Percentiles rank a stretch among this genome's conserved stretches.
These are phyloP conservation scores for Percopsis omiscomaycus DNA, from an alignment of 2,797 vertebrate genomes.

Conservation along the genomic window DNA sequence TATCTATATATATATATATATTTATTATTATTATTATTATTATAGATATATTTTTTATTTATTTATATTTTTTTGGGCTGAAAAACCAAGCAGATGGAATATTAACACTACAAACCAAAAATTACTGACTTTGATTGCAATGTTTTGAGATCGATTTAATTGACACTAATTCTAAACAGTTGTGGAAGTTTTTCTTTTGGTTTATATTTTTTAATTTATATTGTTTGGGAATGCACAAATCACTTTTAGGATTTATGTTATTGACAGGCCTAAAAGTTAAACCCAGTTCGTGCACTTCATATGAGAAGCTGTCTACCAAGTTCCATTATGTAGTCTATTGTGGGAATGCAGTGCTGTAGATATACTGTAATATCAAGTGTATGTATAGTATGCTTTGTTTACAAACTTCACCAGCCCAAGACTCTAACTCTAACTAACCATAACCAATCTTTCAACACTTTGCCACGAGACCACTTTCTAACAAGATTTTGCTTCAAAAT, in stretches of 20 bases:
- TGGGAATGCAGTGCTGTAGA: constrained; percentile 25
- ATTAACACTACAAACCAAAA: constrained; percentile 46
- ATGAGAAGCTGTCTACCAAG: constrained; percentile 8
- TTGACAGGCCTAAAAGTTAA: constrained; percentile 2
- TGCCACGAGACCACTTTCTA: constrained; percentile 2
- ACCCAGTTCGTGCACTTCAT: constrained; percentile 36
- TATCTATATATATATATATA: too few species aligned
- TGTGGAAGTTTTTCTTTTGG: constrained; percentile 21
- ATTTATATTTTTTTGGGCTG: neutral
- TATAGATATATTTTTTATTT: neutral
- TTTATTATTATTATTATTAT: too few species aligned
- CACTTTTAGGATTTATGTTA: constrained; percentile 45
- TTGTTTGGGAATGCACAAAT: constrained; percentile 50
- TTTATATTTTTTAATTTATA: constrained; percentile 24
- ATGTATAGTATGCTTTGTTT: constrained; percentile 31
- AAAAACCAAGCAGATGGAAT: neutral
- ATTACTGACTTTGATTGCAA: constrained; percentile 43
- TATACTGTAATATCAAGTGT: constrained; percentile 7
- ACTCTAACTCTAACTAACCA: constrained; percentile 1
- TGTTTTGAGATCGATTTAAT: constrained; percentile 1
- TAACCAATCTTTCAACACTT: neutral
- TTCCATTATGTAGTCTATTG: constrained; percentile 21
- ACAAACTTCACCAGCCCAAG: constrained; percentile 34
- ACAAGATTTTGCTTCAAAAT: constrained; percentile 8
- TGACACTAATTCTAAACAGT: neutral